Percentiles rank a stretch among this genome's conserved stretches.
phyloP scores from a whole-genome alignment of 1,140 invertebrate species.

The Belonocnema kinseyi region DNA sequence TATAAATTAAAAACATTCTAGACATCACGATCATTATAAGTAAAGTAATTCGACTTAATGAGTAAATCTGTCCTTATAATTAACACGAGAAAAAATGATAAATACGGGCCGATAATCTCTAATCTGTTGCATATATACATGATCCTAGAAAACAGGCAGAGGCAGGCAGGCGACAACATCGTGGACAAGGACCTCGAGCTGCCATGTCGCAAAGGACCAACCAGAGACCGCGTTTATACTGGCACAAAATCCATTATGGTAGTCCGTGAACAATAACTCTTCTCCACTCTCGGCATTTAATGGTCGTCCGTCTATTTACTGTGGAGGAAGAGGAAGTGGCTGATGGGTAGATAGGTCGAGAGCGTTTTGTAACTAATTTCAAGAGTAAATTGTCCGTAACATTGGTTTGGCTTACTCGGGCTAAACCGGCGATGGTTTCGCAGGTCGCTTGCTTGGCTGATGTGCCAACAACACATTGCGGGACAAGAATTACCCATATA shows the following conservation, averaged over 20 bases:
- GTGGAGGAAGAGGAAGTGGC: conserved; percentile 75
- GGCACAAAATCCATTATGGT: conserved; percentile 67
- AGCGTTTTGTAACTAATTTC: conserved; percentile 75
- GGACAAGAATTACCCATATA: conserved; percentile 37
- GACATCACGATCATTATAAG: too few species aligned
- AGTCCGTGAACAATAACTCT: conserved; percentile 74
- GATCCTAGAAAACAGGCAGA: too few species aligned
- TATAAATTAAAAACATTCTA: too few species aligned
- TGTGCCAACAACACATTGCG: conserved; percentile 36
- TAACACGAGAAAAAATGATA: too few species aligned
- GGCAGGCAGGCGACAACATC: not conserved
- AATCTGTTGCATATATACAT: too few species aligned
- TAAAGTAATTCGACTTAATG: too few species aligned
- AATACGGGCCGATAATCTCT: too few species aligned
- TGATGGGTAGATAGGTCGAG: conserved; percentile 74
- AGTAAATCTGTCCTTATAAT: too few species aligned
- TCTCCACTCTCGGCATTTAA: conserved; percentile 70
- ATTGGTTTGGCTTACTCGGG: conserved; percentile 67
- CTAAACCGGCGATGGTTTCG: conserved; percentile 46
- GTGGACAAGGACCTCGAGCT: not conserved
- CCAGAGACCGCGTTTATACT: conserved; percentile 9
- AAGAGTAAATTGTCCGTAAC: conserved; percentile 76
- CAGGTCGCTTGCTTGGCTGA: conserved; percentile 37
- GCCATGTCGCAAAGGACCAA: not conserved
- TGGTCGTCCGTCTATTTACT: conserved; percentile 71